A percentile compares a stretch with the other conserved stretches of the same genome.
These are phyloP conservation scores for Patiria miniata DNA, from an alignment of 35 echinoderm and acorn worm species.

Conservation along the genomic window DNA sequence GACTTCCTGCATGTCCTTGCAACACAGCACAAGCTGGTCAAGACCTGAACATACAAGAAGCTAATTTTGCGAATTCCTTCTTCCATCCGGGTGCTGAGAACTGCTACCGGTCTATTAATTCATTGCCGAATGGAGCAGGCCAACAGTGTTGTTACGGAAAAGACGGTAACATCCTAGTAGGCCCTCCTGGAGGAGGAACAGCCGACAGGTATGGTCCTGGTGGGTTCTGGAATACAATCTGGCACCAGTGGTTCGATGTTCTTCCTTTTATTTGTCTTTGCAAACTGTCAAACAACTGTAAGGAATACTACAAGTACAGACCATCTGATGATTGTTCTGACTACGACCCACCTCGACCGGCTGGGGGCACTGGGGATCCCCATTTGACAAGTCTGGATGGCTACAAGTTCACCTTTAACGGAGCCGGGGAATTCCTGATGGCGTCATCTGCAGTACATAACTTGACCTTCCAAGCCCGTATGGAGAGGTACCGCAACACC, in stretches of 20 bases:
- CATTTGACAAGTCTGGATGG: conserved; percentile 64
- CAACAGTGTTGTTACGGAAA: conserved; percentile 67
- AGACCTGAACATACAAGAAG: conserved; percentile 29
- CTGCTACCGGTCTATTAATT: conserved; percentile 27
- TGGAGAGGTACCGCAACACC: conserved; percentile 43
- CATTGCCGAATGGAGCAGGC: conserved; percentile 14
- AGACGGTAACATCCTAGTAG: conserved; percentile 57
- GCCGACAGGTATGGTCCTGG: conserved; percentile 37
- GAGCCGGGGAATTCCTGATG: conserved; percentile 69
- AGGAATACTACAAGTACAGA: conserved; percentile 51
- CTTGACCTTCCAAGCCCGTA: conserved; percentile 59
- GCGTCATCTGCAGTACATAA: conserved; percentile 30
- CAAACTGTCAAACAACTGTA: conserved; percentile 38
- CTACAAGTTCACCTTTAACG: conserved; percentile 73
- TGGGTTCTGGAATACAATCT: background rate
- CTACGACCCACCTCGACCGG: conserved; percentile 48
- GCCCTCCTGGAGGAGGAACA: conserved; percentile 43
- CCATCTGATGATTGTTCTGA: conserved; percentile 51
- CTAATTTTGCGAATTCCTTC: conserved; percentile 1
- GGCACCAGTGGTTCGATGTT: conserved; percentile 61
- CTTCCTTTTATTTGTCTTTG: conserved; percentile 51
- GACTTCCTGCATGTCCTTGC: conserved; percentile 55
- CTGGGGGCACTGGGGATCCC: conserved; percentile 61
- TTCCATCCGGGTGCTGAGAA: conserved; percentile 40
- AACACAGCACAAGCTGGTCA: background rate